Percentiles rank a stretch among this genome's conserved stretches.
These are phyloP conservation scores for Calonectris borealis DNA, from an alignment of 2,113 vertebrate genomes.

Conservation along the genomic window DNA sequence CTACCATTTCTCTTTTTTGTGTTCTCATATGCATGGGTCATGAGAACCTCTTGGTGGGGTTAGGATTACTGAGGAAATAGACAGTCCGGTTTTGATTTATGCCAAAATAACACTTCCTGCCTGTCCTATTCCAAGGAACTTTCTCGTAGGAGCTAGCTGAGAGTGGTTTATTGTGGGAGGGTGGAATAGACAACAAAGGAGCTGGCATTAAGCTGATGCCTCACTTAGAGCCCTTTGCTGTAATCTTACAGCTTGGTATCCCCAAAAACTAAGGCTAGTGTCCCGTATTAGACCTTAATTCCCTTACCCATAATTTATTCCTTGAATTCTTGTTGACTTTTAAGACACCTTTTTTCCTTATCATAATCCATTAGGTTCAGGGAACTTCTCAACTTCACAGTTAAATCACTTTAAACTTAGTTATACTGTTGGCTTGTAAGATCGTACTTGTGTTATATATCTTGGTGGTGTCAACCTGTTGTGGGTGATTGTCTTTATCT, in stretches of 20 bases:
- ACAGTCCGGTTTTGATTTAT: neutral
- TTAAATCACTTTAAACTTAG: neutral
- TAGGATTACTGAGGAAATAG: neutral
- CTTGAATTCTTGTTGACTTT: neutral
- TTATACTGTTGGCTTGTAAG: neutral
- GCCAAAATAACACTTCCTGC: neutral
- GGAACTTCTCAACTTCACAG: neutral
- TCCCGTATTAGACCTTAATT: neutral
- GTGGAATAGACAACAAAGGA: neutral
- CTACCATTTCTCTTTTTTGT: neutral
- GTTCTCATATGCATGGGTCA: neutral
- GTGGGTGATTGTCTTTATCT: neutral
- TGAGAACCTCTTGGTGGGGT: neutral
- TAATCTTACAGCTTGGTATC: neutral
- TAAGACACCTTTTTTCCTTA: neutral
- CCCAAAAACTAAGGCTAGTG: neutral
- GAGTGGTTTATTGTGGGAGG: neutral
- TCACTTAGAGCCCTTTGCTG: neutral
- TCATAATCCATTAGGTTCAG: neutral
- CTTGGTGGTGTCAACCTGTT: neutral
- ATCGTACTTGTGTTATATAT: neutral
- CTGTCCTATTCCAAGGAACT: neutral
- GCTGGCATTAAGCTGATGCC: neutral
- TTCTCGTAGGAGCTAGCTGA: neutral
- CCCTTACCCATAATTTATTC: neutral